Conservation (phyloP, 1,140 invertebrate genomes). For the Sipha flava region DNA sequence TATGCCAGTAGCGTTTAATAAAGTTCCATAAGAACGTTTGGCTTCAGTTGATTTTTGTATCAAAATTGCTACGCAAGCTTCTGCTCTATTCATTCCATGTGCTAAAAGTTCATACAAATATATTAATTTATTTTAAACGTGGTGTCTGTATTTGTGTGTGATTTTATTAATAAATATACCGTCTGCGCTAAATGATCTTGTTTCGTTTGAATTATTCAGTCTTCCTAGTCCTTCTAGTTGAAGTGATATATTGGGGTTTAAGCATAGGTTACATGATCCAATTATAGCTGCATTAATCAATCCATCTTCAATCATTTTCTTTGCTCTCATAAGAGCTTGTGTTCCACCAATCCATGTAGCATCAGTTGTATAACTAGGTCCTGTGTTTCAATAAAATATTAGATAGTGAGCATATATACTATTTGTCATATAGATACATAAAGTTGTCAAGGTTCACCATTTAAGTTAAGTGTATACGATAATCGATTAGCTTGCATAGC, state of each 20-base stretch:
- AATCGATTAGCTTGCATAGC: constrained; percentile 61
- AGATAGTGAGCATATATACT: background rate
- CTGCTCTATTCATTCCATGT: constrained; percentile 56
- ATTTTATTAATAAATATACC: constrained; percentile 45
- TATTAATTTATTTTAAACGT: background rate
- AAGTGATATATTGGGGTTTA: constrained; percentile 55
- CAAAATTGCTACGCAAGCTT: constrained; percentile 51
- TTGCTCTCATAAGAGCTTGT: constrained; percentile 55
- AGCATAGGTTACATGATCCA: constrained; percentile 52
- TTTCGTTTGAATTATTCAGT: constrained; percentile 55
- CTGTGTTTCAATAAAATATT: constrained; percentile 40
- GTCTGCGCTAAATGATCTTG: constrained; percentile 59
- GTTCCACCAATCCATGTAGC: constrained; percentile 63
- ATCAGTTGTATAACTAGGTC: constrained; percentile 62
- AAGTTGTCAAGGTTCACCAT: background rate
- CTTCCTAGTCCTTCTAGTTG: constrained; percentile 54
- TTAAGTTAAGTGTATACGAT: constrained; percentile 25
- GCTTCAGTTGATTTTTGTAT: constrained; percentile 50
- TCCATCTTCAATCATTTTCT: constrained; percentile 52
- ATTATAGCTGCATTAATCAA: constrained; percentile 61
- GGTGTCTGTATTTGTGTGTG: background rate
- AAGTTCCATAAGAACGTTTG: constrained; percentile 51
- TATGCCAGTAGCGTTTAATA: constrained; percentile 50
- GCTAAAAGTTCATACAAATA: constrained; percentile 42
- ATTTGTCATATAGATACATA: background rate